These are phyloP conservation scores for Drosophila tristis DNA, from an alignment of 1,140 invertebrate genomes.

Conservation along the genomic window DNA sequence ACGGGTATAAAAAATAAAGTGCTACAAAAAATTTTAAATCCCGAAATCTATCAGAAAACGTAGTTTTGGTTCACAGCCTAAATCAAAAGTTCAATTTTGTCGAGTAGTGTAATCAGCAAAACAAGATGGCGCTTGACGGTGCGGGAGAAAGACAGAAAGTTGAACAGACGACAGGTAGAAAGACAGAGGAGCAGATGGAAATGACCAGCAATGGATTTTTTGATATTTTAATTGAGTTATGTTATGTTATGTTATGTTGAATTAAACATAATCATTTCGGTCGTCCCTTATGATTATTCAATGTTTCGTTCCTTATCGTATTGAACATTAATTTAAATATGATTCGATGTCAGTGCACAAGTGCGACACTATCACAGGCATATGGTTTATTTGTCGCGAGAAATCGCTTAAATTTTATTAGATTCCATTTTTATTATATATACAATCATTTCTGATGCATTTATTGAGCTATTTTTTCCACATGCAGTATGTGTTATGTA, in stretches of 20 bases:
- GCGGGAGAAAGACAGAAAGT: constrained; percentile 3
- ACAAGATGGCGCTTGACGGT: constrained; percentile 11
- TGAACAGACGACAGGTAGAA: constrained; percentile 10
- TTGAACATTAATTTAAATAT: constrained; percentile 34
- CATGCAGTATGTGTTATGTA: constrained; percentile 31
- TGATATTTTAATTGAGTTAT: constrained; percentile 67
- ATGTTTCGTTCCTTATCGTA: constrained; percentile 17
- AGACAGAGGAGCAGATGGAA: constrained; percentile 10
- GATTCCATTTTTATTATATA: constrained; percentile 44
- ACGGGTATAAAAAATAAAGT: no score
- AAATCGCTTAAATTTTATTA: constrained; percentile 70
- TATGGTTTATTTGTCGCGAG: constrained; percentile 41
- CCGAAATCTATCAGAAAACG: no score
- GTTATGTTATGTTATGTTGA: no score
- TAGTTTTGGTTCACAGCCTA: no score
- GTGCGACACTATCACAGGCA: constrained; percentile 25
- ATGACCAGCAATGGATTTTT: constrained; percentile 44
- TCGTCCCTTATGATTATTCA: not conserved
- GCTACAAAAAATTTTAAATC: no score
- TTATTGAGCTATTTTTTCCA: constrained; percentile 40
- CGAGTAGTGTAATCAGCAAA: no score
- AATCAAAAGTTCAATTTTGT: no score
- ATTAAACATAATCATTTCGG: no score
- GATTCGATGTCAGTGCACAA: constrained; percentile 34
- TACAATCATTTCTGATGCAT: constrained; percentile 24